phyloP scores from a whole-genome alignment of 2,888 invertebrate species.

The Acronicta leporina region DNA sequence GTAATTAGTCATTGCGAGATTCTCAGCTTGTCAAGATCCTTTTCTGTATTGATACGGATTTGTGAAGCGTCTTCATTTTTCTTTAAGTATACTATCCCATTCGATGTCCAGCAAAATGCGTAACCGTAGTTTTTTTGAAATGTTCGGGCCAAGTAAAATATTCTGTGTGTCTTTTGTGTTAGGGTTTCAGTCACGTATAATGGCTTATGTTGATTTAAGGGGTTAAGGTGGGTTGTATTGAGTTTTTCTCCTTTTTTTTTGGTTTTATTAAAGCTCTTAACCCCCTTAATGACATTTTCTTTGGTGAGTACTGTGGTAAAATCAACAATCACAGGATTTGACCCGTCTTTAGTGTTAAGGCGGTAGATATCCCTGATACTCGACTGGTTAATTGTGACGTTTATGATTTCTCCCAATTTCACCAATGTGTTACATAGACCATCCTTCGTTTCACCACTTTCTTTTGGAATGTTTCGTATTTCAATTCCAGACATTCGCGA shows the following conservation, averaged over 20 bases:
- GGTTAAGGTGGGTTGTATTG: constrained; percentile 1
- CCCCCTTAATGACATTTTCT: not conserved
- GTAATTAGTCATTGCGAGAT: not conserved
- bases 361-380: no score
- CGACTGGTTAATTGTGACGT: no score
- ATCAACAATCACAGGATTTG: no score
- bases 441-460: no score
- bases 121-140: constrained; percentile 1
- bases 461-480: no score
- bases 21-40: not conserved
- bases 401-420: no score
- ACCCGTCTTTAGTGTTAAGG: no score
- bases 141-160: not conserved
- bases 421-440: no score
- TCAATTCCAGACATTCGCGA: no score
- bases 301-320: not conserved
- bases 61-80: not conserved
- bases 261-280: constrained; percentile 1
- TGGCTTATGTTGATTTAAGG: not conserved
- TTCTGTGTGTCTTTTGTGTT: not conserved
- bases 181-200: not conserved
- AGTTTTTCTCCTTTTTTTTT: constrained; percentile 2
- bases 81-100: constrained; percentile 3
- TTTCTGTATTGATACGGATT: not conserved
- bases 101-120: not conserved